Base-by-base conservation (phyloP, 2,888 invertebrate genomes). In the Trachelus stipa region DNA sequence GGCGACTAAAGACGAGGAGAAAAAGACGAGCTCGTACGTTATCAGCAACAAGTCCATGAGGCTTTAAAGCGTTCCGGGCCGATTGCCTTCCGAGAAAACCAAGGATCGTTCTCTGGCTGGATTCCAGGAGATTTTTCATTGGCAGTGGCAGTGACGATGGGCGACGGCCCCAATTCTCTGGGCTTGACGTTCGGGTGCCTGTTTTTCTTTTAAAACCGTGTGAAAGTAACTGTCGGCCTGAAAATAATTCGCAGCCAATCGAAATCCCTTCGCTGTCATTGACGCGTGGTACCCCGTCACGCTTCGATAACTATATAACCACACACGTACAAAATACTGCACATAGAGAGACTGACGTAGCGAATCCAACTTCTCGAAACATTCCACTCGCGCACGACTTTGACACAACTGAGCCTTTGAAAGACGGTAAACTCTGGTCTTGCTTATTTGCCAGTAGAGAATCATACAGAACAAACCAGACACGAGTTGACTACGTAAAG, bases 11-110 rank as follows among this genome's bases (percentile, higher is more conserved):
- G 9, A 23, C 6, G 23, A 56, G 56, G 56, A 23, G 2, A 56
- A 56, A 56, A 56, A 56, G 23, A 56, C 35, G 35, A 35, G 12
- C 35, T 35, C 56, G 71, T 68, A 40, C n/a, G 73, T 76, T 79
- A 79, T 79, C 79, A 75, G 78, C 80, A 79, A 80, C 80, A 80
- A 80, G 80, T 80, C 76, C 77, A 73, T 31, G 77, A 76, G 31
- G 15, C 71, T 71, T 71, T 71, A 81, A 77, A 79, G 76, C 31
- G 68, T 78, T 79, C 76, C 76, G 76, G 69, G 73, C 31, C 77
- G 76, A 81, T 79, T 77, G 81, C 79, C 77, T 80, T 69, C 69
- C 76, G 78, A 74, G 73, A 77, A 80, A 79, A 79, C 79, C 77
- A 79, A 80, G 79, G 79, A 76, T 40, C 56, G 56, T 23, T 23